Conservation (phyloP, 2,888 invertebrate species). For the Drosophila pullipes region DNA sequence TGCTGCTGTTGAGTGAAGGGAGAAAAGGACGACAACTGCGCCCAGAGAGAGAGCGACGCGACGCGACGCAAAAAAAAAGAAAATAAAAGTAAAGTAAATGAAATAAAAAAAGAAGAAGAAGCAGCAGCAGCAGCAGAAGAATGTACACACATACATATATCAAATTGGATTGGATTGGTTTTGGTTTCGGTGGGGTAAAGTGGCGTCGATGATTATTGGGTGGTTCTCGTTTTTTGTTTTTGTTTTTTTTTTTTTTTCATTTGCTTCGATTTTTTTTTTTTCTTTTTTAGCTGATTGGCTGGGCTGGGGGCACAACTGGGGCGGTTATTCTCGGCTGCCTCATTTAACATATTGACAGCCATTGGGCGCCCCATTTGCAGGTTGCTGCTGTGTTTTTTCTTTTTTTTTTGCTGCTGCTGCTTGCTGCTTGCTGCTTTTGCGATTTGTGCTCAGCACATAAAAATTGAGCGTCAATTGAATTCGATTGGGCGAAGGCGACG, state of each 20-base stretch:
- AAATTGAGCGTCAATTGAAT: slow-evolving; percentile 85
- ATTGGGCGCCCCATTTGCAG: slow-evolving; percentile 49
- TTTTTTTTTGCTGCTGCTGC: slow-evolving; percentile 14
- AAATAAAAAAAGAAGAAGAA: slow-evolving; percentile 26
- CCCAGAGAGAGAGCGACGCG: slow-evolving; percentile 30
- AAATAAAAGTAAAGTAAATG: slow-evolving; percentile 20
- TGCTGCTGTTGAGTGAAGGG: slow-evolving; percentile 41
- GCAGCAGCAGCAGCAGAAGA: neutral
- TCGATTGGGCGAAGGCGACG: slow-evolving; percentile 82
- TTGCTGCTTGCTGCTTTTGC: slow-evolving; percentile 19
- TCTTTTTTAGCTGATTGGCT: slow-evolving; percentile 42
- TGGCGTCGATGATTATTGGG: slow-evolving; percentile 69
- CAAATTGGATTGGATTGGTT: slow-evolving; percentile 79
- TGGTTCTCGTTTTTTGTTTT: slow-evolving; percentile 25
- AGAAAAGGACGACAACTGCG: slow-evolving; percentile 61
- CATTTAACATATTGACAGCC: slow-evolving; percentile 67
- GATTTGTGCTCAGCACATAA: slow-evolving; percentile 61
- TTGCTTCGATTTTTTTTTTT: slow-evolving; percentile 6
- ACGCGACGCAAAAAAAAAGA: slow-evolving; percentile 5
- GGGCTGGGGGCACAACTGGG: slow-evolving; percentile 24
- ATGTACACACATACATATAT: slow-evolving; percentile 43
- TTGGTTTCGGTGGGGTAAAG: slow-evolving; percentile 45
- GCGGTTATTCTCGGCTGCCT: slow-evolving; percentile 28
- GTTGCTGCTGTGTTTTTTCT: slow-evolving; percentile 31
- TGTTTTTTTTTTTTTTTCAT: neutral